phyloP scores from a whole-genome alignment of 2,797 vertebrate species.

The Thunnus albacares region DNA sequence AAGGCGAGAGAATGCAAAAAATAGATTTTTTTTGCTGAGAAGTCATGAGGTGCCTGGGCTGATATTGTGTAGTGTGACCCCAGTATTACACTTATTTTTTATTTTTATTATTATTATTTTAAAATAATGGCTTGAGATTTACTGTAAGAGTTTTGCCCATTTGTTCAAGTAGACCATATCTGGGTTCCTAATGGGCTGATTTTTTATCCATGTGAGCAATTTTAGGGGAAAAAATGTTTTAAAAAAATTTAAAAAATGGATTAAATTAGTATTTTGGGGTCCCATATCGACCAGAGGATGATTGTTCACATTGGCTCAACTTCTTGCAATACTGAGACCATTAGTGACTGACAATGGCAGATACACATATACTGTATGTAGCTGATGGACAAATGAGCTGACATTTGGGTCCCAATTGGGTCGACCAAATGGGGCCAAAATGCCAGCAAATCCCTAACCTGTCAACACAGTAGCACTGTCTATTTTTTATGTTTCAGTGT shows the following conservation, averaged over 20 bases:
- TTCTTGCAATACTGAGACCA: background rate
- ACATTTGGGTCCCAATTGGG: constrained; percentile 45
- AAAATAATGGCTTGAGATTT: background rate
- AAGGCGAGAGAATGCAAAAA: too few species aligned
- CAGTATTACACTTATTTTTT: background rate
- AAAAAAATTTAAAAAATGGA: background rate
- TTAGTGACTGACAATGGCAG: constrained; percentile 31
- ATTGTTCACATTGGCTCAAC: constrained; percentile 18
- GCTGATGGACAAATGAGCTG: constrained; percentile 48
- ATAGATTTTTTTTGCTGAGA: too few species aligned
- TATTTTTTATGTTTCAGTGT: constrained; percentile 12
- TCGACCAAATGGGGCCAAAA: constrained; percentile 50
- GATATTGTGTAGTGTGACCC: background rate
- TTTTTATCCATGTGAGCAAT: constrained; percentile 6
- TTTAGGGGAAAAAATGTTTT: background rate
- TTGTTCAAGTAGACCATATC: background rate
- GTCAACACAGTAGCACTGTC: constrained; percentile 21
- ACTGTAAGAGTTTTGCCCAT: background rate
- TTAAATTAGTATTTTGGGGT: constrained; percentile 23
- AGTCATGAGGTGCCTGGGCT: background rate
- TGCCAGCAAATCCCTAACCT: constrained; percentile 46
- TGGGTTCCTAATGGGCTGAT: background rate
- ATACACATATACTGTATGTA: constrained; percentile 37
- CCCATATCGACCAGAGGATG: constrained; percentile 6
- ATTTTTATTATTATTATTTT: too few species aligned